These are phyloP conservation scores for Eutrigla gurnardus DNA, from an alignment of 2,797 vertebrate species.

Conservation along the genomic window DNA sequence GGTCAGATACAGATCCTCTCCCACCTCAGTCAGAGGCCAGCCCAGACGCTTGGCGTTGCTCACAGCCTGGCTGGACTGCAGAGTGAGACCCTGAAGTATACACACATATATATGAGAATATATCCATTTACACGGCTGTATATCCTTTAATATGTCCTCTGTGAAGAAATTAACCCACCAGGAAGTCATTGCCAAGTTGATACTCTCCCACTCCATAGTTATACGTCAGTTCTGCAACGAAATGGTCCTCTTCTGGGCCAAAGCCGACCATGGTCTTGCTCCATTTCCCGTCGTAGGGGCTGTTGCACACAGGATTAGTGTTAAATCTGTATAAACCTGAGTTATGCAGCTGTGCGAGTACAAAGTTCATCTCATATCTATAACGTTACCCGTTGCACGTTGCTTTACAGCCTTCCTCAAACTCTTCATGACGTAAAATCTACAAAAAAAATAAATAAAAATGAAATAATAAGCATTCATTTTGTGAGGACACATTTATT, in stretches of 20 bases:
- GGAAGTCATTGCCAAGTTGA: slow-evolving; percentile 93
- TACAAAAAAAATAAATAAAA: slow-evolving; percentile 39
- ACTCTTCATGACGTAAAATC: slow-evolving; percentile 95
- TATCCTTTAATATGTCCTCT: not conserved
- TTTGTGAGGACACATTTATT: not conserved
- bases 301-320: slow-evolving; percentile 55
- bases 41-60: slow-evolving; percentile 89
- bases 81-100: slow-evolving; percentile 87
- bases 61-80: slow-evolving; percentile 92
- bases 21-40: slow-evolving; percentile 90
- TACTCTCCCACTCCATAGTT: slow-evolving; percentile 96
- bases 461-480: not conserved
- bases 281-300: slow-evolving; percentile 98
- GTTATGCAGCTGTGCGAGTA: not conserved
- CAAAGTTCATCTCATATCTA: slow-evolving; percentile 34
- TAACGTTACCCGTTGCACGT: slow-evolving; percentile 91
- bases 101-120: not conserved
- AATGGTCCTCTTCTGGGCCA: slow-evolving; percentile 93
- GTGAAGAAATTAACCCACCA: slow-evolving; percentile 82
- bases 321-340: not conserved
- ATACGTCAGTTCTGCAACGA: slow-evolving; percentile 96
- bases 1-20: slow-evolving; percentile 85
- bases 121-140: not conserved
- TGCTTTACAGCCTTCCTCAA: slow-evolving; percentile 97
- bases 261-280: slow-evolving; percentile 99